Base-by-base conservation (phyloP, 2,888 invertebrate genomes). In the Dryomyza anilis region DNA sequence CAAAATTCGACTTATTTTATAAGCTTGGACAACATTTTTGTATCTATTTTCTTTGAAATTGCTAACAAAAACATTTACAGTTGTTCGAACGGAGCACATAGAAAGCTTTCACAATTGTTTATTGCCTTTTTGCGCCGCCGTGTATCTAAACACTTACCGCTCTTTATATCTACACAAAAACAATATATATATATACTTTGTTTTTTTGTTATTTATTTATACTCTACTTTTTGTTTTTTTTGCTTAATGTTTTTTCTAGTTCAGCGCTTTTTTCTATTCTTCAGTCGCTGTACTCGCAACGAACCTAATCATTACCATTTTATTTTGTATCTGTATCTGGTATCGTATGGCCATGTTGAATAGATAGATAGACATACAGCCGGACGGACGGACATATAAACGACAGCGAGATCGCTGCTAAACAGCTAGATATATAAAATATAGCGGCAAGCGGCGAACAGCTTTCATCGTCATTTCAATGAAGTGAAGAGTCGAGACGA, bases 261-360 rank as follows among this genome's bases (percentile, higher is more conserved):
- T 64, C 53, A 70, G 69, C 74, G 72, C 76, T 71, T 55, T 55
- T 55, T 23, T 21, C 36, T 21, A 36, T 36, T 27, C 50, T 52
- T 16, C 43, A 43, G 50, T 52, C 50, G 50, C 19, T 33, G 36
- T 55, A 21, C 55, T 36, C 36, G 21, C 55, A 36, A 14, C 55
- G 50, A 50, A 50, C 50, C n/a, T n/a, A 50, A 21, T 55, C 55
- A 55, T 55, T 55, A 36, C 55, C 55, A 55, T 55, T 36, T 55
- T 55, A 55, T 36, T 55, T 55, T 55, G 36, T 62, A 62, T 63
- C 62, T 21, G 50, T 39, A 12, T 33, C 39, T 39, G 39, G 39
- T 7, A 3, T n/a, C 2, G 8, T n/a, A 39, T 39, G 7, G 8
- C 12, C 39, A 7, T n/a, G 39, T 3, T n/a, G 14, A 12, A 7